phyloP scores from a whole-genome alignment of 2,888 invertebrate genomes.

The Oscheius onirici region DNA sequence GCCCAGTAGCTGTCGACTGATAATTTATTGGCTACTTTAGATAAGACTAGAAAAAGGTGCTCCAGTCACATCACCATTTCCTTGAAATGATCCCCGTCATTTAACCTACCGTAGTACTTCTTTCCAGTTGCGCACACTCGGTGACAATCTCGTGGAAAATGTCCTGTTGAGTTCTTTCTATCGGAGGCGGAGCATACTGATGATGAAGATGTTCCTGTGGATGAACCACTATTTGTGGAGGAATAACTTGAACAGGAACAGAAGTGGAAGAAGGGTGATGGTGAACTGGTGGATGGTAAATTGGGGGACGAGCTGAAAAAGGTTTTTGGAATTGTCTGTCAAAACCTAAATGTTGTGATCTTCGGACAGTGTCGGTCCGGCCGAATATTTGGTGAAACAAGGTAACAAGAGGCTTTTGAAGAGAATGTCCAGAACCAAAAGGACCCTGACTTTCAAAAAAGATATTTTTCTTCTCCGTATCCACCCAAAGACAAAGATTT shows the following conservation, averaged over 20 bases:
- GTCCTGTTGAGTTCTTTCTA: slow-evolving; percentile 45
- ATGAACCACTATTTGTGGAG: slow-evolving; percentile 9
- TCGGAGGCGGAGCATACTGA: background rate
- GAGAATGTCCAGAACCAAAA: no score
- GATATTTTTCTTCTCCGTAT: no score
- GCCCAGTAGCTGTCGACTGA: background rate
- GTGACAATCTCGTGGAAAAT: slow-evolving; percentile 53
- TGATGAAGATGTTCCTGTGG: background rate
- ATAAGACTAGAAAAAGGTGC: background rate
- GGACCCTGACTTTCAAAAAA: no score
- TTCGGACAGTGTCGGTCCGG: no score
- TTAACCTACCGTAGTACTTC: slow-evolving; percentile 38
- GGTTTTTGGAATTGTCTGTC: no score
- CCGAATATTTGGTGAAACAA: no score
- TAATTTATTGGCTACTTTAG: background rate
- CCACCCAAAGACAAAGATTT: no score
- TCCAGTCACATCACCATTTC: background rate
- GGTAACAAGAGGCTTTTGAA: no score
- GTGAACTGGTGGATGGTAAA: background rate
- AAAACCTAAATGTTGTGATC: no score
- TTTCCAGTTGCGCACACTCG: slow-evolving; percentile 45
- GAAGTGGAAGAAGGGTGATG: background rate
- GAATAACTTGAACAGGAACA: background rate
- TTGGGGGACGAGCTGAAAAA: slow-evolving; percentile 1
- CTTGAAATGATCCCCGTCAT: background rate